Evolutionary conservation across 2,888 invertebrate species (phyloP).

Genomic region (Oscheius sp.): DNA sequence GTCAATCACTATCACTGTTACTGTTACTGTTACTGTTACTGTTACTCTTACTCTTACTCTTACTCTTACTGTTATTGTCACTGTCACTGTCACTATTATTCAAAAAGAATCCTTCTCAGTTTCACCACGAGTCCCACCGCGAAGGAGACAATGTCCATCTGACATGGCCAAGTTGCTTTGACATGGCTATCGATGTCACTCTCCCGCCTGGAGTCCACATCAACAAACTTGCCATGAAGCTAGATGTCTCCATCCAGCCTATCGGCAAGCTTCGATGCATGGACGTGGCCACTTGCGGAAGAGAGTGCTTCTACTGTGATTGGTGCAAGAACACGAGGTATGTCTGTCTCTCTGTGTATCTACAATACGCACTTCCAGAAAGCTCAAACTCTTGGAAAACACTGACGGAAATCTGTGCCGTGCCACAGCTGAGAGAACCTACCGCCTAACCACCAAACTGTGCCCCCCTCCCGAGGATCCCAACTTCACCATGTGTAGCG

Average conservation of each 20-base stretch:
- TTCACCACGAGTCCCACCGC: conserved; percentile 51
- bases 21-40: too few species aligned
- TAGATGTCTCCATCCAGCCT: conserved; percentile 72
- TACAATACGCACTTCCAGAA: conserved; percentile 47
- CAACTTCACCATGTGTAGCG: conserved; percentile 72
- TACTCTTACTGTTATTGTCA: too few species aligned
- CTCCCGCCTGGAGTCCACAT: conserved; percentile 72
- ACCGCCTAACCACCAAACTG: conserved; percentile 61
- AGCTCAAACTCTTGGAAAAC: conserved; percentile 70
- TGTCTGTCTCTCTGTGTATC: not conserved
- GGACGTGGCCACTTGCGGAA: conserved; percentile 72
- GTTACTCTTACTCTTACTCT: too few species aligned
- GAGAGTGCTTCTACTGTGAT: conserved; percentile 72
- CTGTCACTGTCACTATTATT: not conserved
- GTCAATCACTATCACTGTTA: too few species aligned
- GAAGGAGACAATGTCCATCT: conserved; percentile 67
- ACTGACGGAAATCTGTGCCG: conserved; percentile 71
- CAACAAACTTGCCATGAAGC: conserved; percentile 71
- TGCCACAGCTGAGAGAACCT: conserved; percentile 70
- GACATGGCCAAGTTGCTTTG: conserved; percentile 72
- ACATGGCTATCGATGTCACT: conserved; percentile 72
- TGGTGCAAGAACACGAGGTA: conserved; percentile 66
- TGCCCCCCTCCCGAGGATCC: conserved; percentile 72
- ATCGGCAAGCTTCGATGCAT: conserved; percentile 72
- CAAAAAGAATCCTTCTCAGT: conserved; percentile 25